Percentiles rank a stretch among this genome's conserved stretches.
These are phyloP conservation scores for Dendroctonus ponderosae DNA, from an alignment of 1,140 invertebrate species.

Conservation along the genomic window DNA sequence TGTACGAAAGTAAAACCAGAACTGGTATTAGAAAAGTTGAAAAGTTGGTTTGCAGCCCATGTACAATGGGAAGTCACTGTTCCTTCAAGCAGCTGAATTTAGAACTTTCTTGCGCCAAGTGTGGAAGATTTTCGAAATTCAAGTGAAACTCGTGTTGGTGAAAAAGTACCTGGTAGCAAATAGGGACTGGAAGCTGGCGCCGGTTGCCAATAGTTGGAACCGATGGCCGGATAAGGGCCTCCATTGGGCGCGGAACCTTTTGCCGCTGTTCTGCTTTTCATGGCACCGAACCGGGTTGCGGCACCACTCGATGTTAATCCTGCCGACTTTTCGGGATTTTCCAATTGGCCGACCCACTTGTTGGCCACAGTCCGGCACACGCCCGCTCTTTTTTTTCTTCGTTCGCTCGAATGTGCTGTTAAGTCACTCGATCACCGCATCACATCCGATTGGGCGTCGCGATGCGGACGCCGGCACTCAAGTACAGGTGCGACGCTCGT, in stretches of 20 bases:
- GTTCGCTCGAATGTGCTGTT: neutral
- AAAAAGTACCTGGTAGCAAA: conserved; percentile 69
- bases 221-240: conserved; percentile 68
- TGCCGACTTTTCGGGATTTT: conserved; percentile 40
- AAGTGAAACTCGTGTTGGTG: too few species aligned
- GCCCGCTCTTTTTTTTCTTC: neutral
- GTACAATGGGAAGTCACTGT: too few species aligned
- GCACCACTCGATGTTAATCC: conserved; percentile 34
- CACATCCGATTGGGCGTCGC: conserved; percentile 25
- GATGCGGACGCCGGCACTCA: conserved; percentile 21
- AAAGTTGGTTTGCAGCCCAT: too few species aligned
- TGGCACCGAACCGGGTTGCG: conserved; percentile 30
- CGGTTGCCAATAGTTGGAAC: conserved; percentile 75
- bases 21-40: too few species aligned
- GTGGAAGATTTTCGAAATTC: too few species aligned
- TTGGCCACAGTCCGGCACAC: conserved; percentile 16
- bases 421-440: conserved; percentile 8
- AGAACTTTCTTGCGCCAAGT: too few species aligned
- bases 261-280: conserved; percentile 42
- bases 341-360: conserved; percentile 23
- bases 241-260: conserved; percentile 15
- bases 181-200: conserved; percentile 71
- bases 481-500: conserved; percentile 30
- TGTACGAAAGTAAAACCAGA: too few species aligned
- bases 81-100: too few species aligned